These are phyloP conservation scores for Anorthoa munda DNA, from an alignment of 2,888 invertebrate genomes.

Conservation along the genomic window DNA sequence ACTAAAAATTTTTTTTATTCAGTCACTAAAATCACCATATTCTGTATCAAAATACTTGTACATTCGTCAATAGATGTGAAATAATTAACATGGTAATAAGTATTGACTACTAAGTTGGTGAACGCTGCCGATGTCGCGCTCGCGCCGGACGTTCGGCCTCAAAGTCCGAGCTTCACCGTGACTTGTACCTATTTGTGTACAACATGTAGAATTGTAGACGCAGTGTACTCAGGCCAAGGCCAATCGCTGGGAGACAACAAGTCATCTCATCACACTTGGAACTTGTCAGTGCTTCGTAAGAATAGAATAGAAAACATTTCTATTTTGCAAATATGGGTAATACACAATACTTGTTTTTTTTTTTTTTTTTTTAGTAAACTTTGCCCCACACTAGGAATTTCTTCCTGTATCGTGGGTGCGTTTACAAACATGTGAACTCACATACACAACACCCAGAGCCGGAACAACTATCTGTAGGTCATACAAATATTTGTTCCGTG, in stretches of 20 bases:
- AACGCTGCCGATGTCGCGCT: neutral
- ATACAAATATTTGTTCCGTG: too few relatives aligned
- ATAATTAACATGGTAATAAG: slow-evolving; percentile 25
- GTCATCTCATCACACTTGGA: neutral
- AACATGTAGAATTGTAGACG: slow-evolving; percentile 1
- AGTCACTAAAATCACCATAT: neutral
- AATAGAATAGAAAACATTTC: too few relatives aligned
- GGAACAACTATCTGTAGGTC: too few relatives aligned
- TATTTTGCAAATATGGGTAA: too few relatives aligned
- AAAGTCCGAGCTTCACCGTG: slow-evolving; percentile 16
- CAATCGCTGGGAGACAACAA: neutral
- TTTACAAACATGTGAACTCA: too few relatives aligned
- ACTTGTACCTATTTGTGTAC: slow-evolving; percentile 3
- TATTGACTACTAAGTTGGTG: neutral
- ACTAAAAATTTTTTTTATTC: neutral
- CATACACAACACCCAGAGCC: too few relatives aligned
- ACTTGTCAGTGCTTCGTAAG: neutral
- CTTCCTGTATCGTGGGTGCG: too few relatives aligned
- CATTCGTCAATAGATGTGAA: slow-evolving; percentile 20
- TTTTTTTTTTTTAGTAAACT: too few relatives aligned
- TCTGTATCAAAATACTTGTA: slow-evolving; percentile 8
- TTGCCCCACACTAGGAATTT: too few relatives aligned
- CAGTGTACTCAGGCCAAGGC: neutral
- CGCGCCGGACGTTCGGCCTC: neutral
- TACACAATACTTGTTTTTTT: too few relatives aligned